These are phyloP conservation scores for Pedicia rivosa DNA, from an alignment of 2,888 invertebrate species.

Conservation along the genomic window DNA sequence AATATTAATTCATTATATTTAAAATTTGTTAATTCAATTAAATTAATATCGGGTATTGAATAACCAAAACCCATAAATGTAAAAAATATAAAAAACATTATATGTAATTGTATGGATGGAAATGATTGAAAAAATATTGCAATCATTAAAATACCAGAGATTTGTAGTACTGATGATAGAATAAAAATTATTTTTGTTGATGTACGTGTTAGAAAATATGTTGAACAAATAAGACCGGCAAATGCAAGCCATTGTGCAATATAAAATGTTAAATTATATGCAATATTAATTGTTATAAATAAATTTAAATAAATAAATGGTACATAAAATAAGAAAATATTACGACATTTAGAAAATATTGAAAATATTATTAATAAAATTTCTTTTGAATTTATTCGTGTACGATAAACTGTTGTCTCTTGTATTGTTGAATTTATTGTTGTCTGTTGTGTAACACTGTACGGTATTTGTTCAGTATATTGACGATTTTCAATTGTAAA, in stretches of 20 bases:
- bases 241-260: background rate
- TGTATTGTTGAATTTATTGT: too few relatives aligned
- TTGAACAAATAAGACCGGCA: background rate
- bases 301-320: background rate
- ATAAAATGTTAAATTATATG: background rate
- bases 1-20: conserved; percentile 4
- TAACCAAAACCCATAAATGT: conserved; percentile 2
- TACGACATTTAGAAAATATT: background rate
- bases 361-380: too few relatives aligned
- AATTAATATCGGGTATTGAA: background rate
- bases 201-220: background rate
- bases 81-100: background rate
- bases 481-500: too few relatives aligned
- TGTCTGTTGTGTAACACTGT: too few relatives aligned
- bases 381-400: too few relatives aligned
- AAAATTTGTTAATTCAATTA: background rate
- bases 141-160: background rate
- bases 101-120: background rate
- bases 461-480: too few relatives aligned
- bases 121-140: background rate
- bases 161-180: background rate
- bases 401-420: too few relatives aligned
- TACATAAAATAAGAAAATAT: background rate
- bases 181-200: background rate
- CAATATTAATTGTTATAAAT: too few relatives aligned